Conservation (phyloP, 2,797 vertebrate species). For the Botia almorhae region DNA sequence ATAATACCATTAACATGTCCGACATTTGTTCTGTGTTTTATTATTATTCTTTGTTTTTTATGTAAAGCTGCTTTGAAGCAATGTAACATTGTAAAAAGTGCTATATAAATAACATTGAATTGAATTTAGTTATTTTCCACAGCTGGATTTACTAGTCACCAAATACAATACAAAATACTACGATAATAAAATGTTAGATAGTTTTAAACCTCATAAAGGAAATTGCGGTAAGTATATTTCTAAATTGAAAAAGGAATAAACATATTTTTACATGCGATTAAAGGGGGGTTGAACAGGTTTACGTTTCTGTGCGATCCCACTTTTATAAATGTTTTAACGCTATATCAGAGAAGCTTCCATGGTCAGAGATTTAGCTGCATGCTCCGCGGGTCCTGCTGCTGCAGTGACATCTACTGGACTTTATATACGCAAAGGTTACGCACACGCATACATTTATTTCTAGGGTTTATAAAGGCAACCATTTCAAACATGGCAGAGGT, state of each 20-base stretch:
- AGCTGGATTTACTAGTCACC: neutral
- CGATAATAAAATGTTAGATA: conserved; percentile 17
- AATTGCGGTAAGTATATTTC: conserved; percentile 23
- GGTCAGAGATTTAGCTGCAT: conserved; percentile 70
- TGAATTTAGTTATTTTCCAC: neutral
- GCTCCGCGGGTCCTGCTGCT: conserved; percentile 69
- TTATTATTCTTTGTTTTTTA: no score
- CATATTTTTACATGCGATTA: conserved; percentile 14
- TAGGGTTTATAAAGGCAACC: neutral
- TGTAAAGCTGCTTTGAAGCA: no score
- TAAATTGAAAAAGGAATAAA: conserved; percentile 39
- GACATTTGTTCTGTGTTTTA: no score
- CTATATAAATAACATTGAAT: no score
- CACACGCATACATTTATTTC: neutral
- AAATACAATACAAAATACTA: neutral
- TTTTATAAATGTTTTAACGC: conserved; percentile 27
- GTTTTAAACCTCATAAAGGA: conserved; percentile 17
- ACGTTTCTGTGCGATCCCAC: neutral
- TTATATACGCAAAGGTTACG: conserved; percentile 19
- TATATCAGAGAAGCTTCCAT: neutral
- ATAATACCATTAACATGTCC: no score
- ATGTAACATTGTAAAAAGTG: no score
- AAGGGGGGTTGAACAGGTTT: neutral
- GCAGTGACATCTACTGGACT: conserved; percentile 84
- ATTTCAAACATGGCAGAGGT: neutral